Percentiles rank a stretch among this genome's conserved stretches.
Conservation (phyloP, 2,888 invertebrate species). For the Sympetrum striolatum region DNA sequence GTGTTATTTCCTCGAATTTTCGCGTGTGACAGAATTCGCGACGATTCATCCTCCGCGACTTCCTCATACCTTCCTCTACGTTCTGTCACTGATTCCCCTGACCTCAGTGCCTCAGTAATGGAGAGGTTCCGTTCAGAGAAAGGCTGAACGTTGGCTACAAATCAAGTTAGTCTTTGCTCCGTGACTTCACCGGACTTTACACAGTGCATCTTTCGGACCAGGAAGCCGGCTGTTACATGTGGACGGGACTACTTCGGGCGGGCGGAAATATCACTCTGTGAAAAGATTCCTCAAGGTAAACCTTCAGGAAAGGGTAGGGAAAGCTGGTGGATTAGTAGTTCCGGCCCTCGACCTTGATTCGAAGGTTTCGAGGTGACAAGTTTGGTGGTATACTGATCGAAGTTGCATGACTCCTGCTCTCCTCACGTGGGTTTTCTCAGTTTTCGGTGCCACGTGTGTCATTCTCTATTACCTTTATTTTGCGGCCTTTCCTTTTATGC, state of each 20-base stretch:
- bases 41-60: background rate
- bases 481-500: background rate
- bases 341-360: background rate
- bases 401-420: no score
- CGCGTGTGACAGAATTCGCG: background rate
- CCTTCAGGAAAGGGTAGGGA: background rate
- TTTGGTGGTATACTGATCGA: background rate
- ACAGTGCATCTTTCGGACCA: background rate
- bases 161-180: background rate
- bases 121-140: background rate
- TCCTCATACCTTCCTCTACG: background rate
- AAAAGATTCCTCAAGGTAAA: background rate
- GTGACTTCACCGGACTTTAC: background rate
- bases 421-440: background rate
- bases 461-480: background rate
- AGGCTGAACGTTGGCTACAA: background rate
- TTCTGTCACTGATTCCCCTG: background rate
- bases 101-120: background rate
- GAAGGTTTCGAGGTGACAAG: background rate
- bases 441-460: background rate
- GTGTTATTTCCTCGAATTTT: background rate
- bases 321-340: background rate
- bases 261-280: background rate
- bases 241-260: background rate
- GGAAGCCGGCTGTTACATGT: background rate